Conservation (phyloP, 2,888 invertebrate genomes). For the Brachyptera putata region DNA sequence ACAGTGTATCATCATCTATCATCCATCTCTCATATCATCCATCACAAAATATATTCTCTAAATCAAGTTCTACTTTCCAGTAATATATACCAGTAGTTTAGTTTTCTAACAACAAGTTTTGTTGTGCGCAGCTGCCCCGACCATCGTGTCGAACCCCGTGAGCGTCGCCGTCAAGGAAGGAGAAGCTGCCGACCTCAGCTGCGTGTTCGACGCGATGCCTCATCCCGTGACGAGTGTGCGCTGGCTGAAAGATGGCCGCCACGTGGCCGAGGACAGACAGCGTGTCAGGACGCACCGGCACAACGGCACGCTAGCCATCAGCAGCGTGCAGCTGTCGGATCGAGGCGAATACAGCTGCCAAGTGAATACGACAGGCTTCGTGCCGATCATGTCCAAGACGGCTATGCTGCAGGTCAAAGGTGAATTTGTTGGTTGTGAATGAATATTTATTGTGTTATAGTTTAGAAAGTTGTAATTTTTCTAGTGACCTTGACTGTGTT, state of each 20-base stretch:
- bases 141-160: constrained; percentile 54
- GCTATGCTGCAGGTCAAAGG: constrained; percentile 58
- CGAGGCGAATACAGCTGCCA: constrained; percentile 64
- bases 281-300: constrained; percentile 39
- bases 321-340: constrained; percentile 52
- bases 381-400: constrained; percentile 53
- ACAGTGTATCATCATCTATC: too few relatives aligned
- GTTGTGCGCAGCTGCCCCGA: constrained; percentile 57
- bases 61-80: too few relatives aligned
- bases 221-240: constrained; percentile 56
- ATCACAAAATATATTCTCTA: too few relatives aligned
- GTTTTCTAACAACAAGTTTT: too few relatives aligned
- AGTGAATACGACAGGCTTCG: constrained; percentile 58
- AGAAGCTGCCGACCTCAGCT: constrained; percentile 58
- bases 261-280: constrained; percentile 29
- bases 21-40: too few relatives aligned
- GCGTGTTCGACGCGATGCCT: constrained; percentile 52
- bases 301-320: constrained; percentile 53
- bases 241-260: constrained; percentile 55
- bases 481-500: too few relatives aligned
- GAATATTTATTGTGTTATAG: too few relatives aligned
- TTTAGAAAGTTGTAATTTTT: too few relatives aligned
- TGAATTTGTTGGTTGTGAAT: constrained; percentile 40
- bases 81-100: too few relatives aligned
- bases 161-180: constrained; percentile 62